Evolutionary conservation across 1,140 invertebrate species (phyloP).

Genomic region (Pentalonia nigronervosa): DNA sequence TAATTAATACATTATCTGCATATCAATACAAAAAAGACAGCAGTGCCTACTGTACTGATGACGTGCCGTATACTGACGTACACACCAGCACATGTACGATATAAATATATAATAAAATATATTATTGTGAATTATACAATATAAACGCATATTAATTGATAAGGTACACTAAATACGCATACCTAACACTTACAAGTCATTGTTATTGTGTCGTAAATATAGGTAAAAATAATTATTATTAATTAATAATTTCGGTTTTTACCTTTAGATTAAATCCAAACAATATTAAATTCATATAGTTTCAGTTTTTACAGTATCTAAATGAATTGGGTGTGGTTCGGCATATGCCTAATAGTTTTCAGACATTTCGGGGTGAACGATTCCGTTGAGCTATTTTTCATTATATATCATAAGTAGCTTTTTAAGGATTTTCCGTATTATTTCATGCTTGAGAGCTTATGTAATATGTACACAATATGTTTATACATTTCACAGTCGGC

Average conservation of each 20-base stretch:
- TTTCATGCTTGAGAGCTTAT: neutral
- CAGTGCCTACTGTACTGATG: neutral
- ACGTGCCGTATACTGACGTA: too few relatives aligned
- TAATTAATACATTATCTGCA: neutral
- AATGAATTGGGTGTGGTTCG: neutral
- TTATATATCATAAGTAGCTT: constrained; percentile 1
- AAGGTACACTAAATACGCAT: neutral
- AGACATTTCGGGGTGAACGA: constrained; percentile 17
- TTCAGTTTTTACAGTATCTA: neutral
- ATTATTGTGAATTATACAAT: too few relatives aligned
- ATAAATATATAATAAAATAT: too few relatives aligned
- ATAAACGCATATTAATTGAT: too few relatives aligned
- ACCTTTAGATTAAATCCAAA: neutral
- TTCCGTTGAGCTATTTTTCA: constrained; percentile 28
- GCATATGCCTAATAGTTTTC: neutral
- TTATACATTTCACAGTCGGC: constrained; percentile 25
- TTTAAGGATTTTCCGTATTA: neutral
- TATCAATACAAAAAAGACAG: neutral
- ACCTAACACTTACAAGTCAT: neutral
- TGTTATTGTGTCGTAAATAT: neutral
- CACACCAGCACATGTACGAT: too few relatives aligned
- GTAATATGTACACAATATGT: neutral
- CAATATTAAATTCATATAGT: neutral
- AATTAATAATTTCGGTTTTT: neutral
- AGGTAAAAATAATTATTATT: neutral